These are phyloP conservation scores for Emydocephalus ijimae DNA, from an alignment of 2,113 vertebrate genomes.

Conservation along the genomic window DNA sequence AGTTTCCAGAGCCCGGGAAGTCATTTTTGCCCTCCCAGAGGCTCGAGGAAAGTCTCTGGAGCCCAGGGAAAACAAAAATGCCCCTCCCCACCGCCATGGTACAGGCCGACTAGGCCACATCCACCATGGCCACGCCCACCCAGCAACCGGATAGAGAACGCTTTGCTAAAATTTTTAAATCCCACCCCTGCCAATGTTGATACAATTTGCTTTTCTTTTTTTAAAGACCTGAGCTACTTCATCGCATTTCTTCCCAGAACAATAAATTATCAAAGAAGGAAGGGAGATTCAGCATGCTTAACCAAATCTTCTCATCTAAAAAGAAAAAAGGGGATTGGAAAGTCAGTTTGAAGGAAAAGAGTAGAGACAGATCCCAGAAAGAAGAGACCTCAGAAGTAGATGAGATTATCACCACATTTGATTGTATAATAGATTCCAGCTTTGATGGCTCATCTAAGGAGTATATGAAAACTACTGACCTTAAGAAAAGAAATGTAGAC, in stretches of 20 bases:
- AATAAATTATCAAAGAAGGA: conserved; percentile 73
- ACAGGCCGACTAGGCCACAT: no score
- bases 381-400: conserved; percentile 81
- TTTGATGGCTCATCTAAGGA: conserved; percentile 63
- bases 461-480: conserved; percentile 38
- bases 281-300: conserved; percentile 74
- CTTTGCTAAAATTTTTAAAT: no score
- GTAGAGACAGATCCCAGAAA: conserved; percentile 46
- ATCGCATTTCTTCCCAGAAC: conserved; percentile 61
- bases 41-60: no score
- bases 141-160: no score
- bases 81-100: no score
- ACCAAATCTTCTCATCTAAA: conserved; percentile 82
- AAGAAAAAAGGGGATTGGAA: conserved; percentile 75
- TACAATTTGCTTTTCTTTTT: conserved; percentile 25
- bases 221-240: conserved; percentile 65
- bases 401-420: conserved; percentile 85
- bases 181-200: not conserved
- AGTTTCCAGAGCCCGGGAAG: no score
- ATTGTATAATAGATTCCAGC: conserved; percentile 72
- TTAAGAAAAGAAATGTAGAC: conserved; percentile 65
- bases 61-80: no score
- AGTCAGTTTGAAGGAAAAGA: conserved; percentile 60
- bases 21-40: no score
- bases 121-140: no score